Evolutionary conservation across 2,888 invertebrate genomes (phyloP), one percentile per base, ranked within the genome.

Genomic region (Acronicta psi): DNA sequence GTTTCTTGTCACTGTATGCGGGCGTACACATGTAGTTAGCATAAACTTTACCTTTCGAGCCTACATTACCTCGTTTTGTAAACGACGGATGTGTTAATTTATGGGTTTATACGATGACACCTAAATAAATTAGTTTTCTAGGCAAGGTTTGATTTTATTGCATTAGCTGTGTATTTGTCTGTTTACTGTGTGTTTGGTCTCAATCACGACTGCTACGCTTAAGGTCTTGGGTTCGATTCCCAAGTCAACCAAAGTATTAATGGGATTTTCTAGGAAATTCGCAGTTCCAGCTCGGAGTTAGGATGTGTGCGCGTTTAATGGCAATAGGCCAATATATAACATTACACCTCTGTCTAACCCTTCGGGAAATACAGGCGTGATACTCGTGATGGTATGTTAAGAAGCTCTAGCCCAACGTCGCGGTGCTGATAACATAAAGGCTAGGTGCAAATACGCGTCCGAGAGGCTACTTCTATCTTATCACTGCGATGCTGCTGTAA

Each of bases 401-500:
- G 0, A 34, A 34, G 6, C 34, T n/a, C 6, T n/a, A n/a, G n/a
- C 34, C 6, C n/a, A 34, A 34, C 10, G 11, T 29, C 29, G 11
- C 64, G 63, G 55, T 56, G 69, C 62, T 71, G 70, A 73, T 75
- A 74, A 75, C 67, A 63, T 82, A 77, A 72, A 76, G 75, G 70
- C 71, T 77, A 43, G 58, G 56, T 59, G 66, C 63, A 68, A 81
- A 77, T 70, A 69, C 52, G 59, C 63, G 63, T 75, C 65, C 70
- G 56, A 62, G 73, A 69, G 66, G 69, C 65, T 69, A 71, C 14
- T 45, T 68, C 73, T 83, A 84, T 85, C 82, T 85, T 87, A 86
- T 89, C 86, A 83, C 70, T 73, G 76, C 73, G 79, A 80, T 81
- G 79, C 75, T 80, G 84, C 80, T 81, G 85, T 88, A 86, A 88